Percentiles rank a stretch among this genome's conserved stretches.
phyloP scores from a whole-genome alignment of 2,113 vertebrate genomes.

The Psephotus haematonotus region DNA sequence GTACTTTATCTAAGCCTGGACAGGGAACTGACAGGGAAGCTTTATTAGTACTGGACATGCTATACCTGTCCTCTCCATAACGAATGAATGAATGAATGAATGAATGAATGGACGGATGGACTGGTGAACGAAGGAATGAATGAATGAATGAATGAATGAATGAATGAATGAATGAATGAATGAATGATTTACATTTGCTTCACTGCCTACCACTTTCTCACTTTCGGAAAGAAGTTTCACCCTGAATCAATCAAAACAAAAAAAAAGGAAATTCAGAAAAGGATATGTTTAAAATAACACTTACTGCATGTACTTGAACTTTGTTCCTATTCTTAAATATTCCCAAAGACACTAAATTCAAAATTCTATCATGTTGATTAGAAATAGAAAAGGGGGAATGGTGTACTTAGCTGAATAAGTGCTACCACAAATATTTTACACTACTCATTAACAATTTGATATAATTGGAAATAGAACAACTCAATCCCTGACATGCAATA shows the following conservation, averaged over 20 bases:
- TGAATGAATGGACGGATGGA: not conserved
- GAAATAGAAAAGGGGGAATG: not conserved
- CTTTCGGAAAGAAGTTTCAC: not conserved
- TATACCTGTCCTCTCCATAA: not conserved
- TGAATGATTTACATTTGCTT: not conserved
- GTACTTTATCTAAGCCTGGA: not conserved
- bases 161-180: not conserved
- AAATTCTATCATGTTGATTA: not conserved
- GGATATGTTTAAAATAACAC: not conserved
- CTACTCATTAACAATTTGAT: not conserved
- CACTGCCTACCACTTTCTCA: not conserved
- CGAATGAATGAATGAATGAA: not conserved
- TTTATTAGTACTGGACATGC: not conserved
- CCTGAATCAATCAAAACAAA: not conserved
- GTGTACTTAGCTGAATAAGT: not conserved
- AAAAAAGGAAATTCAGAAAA: not conserved
- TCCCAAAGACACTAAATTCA: not conserved
- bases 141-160: not conserved
- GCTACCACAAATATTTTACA: not conserved
- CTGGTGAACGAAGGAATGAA: not conserved
- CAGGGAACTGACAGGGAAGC: not conserved
- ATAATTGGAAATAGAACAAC: not conserved
- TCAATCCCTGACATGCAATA: not conserved
- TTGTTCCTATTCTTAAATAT: not conserved
- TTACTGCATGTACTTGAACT: not conserved